phyloP scores from a whole-genome alignment of 2,888 invertebrate genomes.

The Rosalia funebris region DNA sequence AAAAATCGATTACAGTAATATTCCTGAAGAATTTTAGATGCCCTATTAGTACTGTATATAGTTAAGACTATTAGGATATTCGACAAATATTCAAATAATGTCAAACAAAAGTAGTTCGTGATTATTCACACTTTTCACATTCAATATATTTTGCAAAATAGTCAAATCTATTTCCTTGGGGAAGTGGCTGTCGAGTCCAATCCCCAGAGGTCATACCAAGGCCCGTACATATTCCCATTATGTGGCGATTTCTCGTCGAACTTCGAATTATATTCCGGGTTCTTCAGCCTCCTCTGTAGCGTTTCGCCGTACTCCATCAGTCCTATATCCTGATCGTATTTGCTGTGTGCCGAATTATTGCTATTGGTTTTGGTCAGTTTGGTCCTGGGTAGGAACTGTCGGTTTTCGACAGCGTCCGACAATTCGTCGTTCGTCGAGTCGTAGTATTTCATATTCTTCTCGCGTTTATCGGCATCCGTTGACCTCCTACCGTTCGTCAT shows the following conservation, averaged over 20 bases:
- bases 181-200: slow-evolving; percentile 72
- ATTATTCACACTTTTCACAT: no score
- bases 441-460: slow-evolving; percentile 55
- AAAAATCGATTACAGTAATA: no score
- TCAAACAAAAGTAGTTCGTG: no score
- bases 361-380: slow-evolving; percentile 72
- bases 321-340: slow-evolving; percentile 59
- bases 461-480: slow-evolving; percentile 45
- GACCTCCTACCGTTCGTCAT: slow-evolving; percentile 17
- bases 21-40: no score
- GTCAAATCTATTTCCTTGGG: slow-evolving; percentile 51
- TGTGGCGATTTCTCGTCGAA: slow-evolving; percentile 66
- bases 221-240: slow-evolving; percentile 81
- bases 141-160: no score
- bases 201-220: slow-evolving; percentile 91
- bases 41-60: no score
- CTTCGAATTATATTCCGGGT: slow-evolving; percentile 59
- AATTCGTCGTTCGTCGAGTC: slow-evolving; percentile 60
- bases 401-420: slow-evolving; percentile 63
- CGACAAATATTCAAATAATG: no score
- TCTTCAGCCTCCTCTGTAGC: slow-evolving; percentile 62
- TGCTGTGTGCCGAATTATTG: slow-evolving; percentile 53
- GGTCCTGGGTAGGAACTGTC: slow-evolving; percentile 75
- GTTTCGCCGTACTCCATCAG: slow-evolving; percentile 63
- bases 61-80: no score